Conservation (phyloP, 2,113 vertebrate species). For the Anseranas semipalmata region DNA sequence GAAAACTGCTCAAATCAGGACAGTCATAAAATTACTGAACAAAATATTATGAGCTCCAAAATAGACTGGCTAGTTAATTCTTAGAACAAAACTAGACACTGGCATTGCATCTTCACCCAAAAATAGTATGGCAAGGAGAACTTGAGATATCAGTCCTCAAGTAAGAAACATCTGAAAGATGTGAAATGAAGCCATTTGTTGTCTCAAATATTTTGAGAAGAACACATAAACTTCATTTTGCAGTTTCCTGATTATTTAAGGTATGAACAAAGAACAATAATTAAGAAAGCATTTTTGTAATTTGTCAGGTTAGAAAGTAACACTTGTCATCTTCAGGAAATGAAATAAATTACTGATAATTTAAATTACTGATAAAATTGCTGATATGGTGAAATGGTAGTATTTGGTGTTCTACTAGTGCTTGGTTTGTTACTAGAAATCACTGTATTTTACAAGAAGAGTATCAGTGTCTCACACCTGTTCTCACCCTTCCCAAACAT, state of each 20-base stretch:
- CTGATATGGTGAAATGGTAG: background rate
- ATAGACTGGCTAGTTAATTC: background rate
- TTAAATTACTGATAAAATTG: background rate
- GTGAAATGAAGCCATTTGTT: background rate
- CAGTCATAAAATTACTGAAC: background rate
- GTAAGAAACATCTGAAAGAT: background rate
- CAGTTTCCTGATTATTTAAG: background rate
- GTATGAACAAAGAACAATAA: background rate
- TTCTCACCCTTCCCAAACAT: background rate
- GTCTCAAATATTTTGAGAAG: too few relatives aligned
- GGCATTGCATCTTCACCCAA: background rate
- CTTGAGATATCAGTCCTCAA: fast-evolving
- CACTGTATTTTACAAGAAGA: background rate
- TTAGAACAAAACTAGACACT: too few relatives aligned
- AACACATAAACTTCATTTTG: background rate
- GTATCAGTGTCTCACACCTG: background rate
- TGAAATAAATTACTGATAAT: background rate
- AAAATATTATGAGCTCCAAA: background rate
- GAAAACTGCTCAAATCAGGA: background rate
- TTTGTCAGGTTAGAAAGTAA: background rate
- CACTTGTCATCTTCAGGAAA: background rate
- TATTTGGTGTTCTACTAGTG: background rate
- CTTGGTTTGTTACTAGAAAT: background rate
- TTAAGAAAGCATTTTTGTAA: background rate
- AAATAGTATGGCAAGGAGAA: background rate